phyloP scores from a whole-genome alignment of 2,113 vertebrate species.

The Tinamus guttatus region DNA sequence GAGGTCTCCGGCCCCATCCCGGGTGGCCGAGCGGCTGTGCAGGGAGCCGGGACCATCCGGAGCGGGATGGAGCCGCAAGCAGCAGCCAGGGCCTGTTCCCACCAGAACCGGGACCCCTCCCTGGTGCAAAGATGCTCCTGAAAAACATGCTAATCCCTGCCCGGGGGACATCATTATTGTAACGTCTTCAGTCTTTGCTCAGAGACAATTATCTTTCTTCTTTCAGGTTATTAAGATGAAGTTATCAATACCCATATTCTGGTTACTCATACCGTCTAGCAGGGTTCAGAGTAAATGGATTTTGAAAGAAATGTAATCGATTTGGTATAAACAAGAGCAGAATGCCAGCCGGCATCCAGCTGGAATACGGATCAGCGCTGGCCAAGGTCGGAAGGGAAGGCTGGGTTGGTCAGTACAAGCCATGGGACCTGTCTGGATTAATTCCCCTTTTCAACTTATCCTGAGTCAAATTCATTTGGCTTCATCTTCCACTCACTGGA shows the following conservation, averaged over 20 bases:
- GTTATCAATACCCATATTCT: not conserved
- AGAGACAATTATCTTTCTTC: not conserved
- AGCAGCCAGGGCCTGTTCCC: not conserved
- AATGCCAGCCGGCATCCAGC: not conserved
- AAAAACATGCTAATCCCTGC: not conserved
- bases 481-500: not conserved
- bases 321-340: not conserved
- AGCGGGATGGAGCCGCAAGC: not conserved
- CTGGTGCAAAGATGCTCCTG: not conserved
- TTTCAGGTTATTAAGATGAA: not conserved
- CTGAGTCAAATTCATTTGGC: not conserved
- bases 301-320: not conserved
- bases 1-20: not conserved
- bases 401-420: not conserved
- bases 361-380: not conserved
- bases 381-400: not conserved
- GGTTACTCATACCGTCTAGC: not conserved
- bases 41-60: rapidly evolving
- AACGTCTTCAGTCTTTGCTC: not conserved
- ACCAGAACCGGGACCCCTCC: not conserved
- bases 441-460: not conserved
- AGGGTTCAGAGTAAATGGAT: not conserved
- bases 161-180: not conserved
- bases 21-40: not conserved
- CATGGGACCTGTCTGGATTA: not conserved